Base-by-base conservation (phyloP, 2,888 invertebrate genomes). In the Eupithecia exiguata region DNA sequence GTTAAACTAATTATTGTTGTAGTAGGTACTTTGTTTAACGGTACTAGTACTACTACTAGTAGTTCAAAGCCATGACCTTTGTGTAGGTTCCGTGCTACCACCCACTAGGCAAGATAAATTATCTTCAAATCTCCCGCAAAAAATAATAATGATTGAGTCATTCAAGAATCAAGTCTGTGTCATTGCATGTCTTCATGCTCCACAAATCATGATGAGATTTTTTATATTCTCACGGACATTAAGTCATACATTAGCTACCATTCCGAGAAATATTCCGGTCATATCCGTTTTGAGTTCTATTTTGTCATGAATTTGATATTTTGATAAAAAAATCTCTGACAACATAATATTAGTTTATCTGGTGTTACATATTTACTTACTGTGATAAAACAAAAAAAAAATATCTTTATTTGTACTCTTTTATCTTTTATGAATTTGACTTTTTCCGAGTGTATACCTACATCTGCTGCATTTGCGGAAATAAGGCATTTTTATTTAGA, bases 171-270 rank as follows among this genome's bases (percentile, higher is more conserved):
- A 62, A 62, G 62, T 49, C 43, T 49, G 30, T 58, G 67, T 71
- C 68, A 67, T 71, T 72, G 62, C 61, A 36, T 62, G 62, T 68
- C 40, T 70, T 40, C 63, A 61, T 62, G 69, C 65, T 65, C 16
- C 53, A 69, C n/a, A 65, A 65, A 58, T 70, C 65, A 70, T 70
- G 40, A 40, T 67, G 25, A 40, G 65, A 72, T 18, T 58, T 73
- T 40, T 40, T 68, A 21, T 40, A 38, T 38, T 66, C 66, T 66
- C 66, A 66, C 66, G 66, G 25, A 40, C 5, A 65, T 66, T 66
- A 40, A 43, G 40, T 66, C 66, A 65, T 35, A 30, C n/a, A n/a
- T n/a, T n/a, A 63, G 36, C 63, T 63, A 63, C 63, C 63, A 36
- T 36, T 65, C n/a, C 5, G 36, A 38, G 63, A 65, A 65, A 58